These are phyloP conservation scores for Sesia bembeciformis DNA, from an alignment of 2,888 invertebrate species.

Conservation along the genomic window DNA sequence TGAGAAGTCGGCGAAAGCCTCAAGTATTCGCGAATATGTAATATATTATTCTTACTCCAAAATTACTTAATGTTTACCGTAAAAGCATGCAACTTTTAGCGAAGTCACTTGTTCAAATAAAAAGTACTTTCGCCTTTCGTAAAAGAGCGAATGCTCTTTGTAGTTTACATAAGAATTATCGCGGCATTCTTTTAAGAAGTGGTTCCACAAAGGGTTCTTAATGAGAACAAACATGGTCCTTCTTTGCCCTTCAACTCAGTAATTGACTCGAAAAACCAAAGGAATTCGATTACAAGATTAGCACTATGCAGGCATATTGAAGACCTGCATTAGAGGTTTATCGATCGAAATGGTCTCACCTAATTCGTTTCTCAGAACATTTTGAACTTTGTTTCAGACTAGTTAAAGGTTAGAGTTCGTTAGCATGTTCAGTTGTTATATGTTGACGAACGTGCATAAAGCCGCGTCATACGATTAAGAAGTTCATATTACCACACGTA, in stretches of 20 bases:
- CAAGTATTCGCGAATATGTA: slow-evolving; percentile 41
- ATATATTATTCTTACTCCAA: slow-evolving; percentile 33
- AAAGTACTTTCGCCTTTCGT: slow-evolving; percentile 55
- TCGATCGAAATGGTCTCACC: background rate
- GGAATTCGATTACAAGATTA: slow-evolving; percentile 21
- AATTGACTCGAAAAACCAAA: slow-evolving; percentile 14
- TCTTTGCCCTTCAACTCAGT: slow-evolving; percentile 7
- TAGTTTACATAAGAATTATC: slow-evolving; percentile 31
- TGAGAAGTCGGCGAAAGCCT: slow-evolving; percentile 33
- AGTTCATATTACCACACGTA: slow-evolving; percentile 41
- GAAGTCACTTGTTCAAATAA: slow-evolving; percentile 44
- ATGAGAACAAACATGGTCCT: slow-evolving; percentile 11
- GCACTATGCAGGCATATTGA: slow-evolving; percentile 31
- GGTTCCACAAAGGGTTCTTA: slow-evolving; percentile 6
- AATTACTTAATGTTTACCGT: slow-evolving; percentile 60
- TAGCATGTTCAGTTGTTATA: background rate
- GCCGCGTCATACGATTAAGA: slow-evolving; percentile 20
- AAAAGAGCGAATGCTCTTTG: slow-evolving; percentile 22
- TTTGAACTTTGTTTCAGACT: background rate
- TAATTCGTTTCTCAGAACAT: background rate
- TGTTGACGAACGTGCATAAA: slow-evolving; percentile 13
- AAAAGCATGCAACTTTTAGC: slow-evolving; percentile 47
- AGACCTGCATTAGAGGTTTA: slow-evolving; percentile 5
- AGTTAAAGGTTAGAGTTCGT: background rate
- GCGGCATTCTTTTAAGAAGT: slow-evolving; percentile 8